Base-by-base conservation (phyloP, 2,888 invertebrate genomes). In the Phania funesta region DNA sequence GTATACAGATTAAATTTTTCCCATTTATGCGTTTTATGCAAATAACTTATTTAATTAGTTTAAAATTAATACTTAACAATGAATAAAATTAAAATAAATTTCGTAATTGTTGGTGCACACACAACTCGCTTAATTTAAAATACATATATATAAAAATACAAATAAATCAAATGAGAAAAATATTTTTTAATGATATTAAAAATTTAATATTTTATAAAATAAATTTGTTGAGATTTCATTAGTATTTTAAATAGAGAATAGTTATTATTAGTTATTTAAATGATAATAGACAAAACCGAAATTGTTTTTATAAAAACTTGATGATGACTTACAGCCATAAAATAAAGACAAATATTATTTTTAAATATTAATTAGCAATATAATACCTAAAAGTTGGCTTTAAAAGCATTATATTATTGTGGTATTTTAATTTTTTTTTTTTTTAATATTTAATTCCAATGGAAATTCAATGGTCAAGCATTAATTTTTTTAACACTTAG, bases 41-140 rank as follows among this genome's bases (percentile, higher is more conserved):
- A 78, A 82, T 24, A 78, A 65, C 56, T 82, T 78, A 75, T 78
- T 78, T 78, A 75, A 82, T 82, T 82, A 78, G 82, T 78, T 78
- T 82, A 44, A 80, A 77, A 80, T 83, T 80, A 74, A 77, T 74
- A 83, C 80, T 83, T 83, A 83, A 80, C 83, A 74, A 83, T 83
- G 83, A 83, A 83, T 83, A 71, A 70, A 64, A 77, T 83, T 80
- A 77, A 67, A 77, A 83, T 77, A 80, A 83, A 80, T 80, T 75
- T 70, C 38, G 46, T 77, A 74, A 73, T 68, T 80, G 65, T 48
- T 77, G 50, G 62, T 44, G 26, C 29, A 16, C 35, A 80, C 9
- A 68, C 44, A 26, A 32, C 35, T 48, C 20, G 22, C 16, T 48
- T 7, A 26, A 52, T 60, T 64, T 44, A 16, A 50, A 56, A 6